Conservation (phyloP, 2,113 vertebrate species). For the Chloroceryle aenea region DNA sequence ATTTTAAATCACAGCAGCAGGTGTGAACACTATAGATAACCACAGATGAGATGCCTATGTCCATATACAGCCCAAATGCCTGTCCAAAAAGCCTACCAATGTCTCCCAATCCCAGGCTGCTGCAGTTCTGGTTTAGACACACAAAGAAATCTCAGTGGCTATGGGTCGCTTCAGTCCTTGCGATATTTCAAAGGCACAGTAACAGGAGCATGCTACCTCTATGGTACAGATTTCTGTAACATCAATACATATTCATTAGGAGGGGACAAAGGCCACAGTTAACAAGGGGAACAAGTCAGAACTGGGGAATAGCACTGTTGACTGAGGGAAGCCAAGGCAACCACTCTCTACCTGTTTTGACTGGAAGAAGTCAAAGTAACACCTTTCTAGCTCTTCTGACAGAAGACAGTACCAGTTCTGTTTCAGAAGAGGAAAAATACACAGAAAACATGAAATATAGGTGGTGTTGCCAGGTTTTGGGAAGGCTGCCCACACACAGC, state of each 20-base stretch:
- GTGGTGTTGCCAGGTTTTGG: neutral
- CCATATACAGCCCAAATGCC: neutral
- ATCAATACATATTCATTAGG: accelerated
- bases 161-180: neutral
- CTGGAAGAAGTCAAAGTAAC: neutral
- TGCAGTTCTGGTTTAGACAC: neutral
- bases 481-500: neutral
- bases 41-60: neutral
- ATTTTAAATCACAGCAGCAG: neutral
- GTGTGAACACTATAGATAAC: neutral
- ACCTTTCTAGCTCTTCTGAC: neutral
- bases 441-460: neutral
- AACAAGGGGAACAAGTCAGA: neutral
- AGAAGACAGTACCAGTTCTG: neutral
- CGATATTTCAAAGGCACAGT: neutral
- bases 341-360: neutral
- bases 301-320: neutral
- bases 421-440: neutral
- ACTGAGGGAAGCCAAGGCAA: neutral
- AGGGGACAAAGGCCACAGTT: neutral
- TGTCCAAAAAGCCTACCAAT: neutral
- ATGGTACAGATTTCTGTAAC: neutral
- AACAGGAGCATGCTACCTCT: neutral
- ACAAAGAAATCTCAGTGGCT: neutral
- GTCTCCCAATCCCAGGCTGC: neutral